Evolutionary conservation across 2,888 invertebrate species (phyloP).

Genomic region (Drosophila kokeensis): DNA sequence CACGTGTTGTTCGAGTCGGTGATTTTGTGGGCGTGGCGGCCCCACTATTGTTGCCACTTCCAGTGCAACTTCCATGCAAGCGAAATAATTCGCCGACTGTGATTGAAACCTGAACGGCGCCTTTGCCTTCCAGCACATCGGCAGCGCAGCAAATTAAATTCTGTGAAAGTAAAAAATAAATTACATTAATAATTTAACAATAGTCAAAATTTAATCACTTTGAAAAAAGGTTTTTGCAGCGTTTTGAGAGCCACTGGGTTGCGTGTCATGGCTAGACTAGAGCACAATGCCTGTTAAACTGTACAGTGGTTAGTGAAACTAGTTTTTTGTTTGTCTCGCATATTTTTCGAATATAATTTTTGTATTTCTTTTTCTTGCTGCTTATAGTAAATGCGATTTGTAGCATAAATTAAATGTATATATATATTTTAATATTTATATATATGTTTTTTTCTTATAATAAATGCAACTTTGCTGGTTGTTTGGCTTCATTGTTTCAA

Average conservation of each 20-base stretch:
- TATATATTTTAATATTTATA: not conserved
- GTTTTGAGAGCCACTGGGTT: slow-evolving; percentile 31
- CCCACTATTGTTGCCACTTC: slow-evolving; percentile 61
- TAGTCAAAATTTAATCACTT: not conserved
- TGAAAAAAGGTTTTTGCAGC: slow-evolving; percentile 10
- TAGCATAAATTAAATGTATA: slow-evolving; percentile 8
- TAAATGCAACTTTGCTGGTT: slow-evolving; percentile 52
- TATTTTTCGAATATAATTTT: slow-evolving; percentile 29
- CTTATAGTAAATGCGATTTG: slow-evolving; percentile 71
- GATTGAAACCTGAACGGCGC: slow-evolving; percentile 93
- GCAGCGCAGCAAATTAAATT: slow-evolving; percentile 95
- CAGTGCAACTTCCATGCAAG: slow-evolving; percentile 86
- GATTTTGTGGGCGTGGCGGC: slow-evolving; percentile 79
- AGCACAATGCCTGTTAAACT: slow-evolving; percentile 34
- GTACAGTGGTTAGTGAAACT: slow-evolving; percentile 25
- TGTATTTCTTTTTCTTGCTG: slow-evolving; percentile 56
- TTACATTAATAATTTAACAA: slow-evolving; percentile 26
- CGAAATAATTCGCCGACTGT: slow-evolving; percentile 94
- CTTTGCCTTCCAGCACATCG: slow-evolving; percentile 96
- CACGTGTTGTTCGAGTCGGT: slow-evolving; percentile 81
- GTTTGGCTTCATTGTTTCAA: slow-evolving; percentile 48
- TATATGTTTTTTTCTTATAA: slow-evolving; percentile 33
- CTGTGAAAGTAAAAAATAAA: slow-evolving; percentile 81
- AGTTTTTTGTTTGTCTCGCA: slow-evolving; percentile 6
- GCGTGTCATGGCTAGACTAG: slow-evolving; percentile 29